Base-by-base conservation (phyloP, 2,113 vertebrate species). In the Eurystomus gularis region DNA sequence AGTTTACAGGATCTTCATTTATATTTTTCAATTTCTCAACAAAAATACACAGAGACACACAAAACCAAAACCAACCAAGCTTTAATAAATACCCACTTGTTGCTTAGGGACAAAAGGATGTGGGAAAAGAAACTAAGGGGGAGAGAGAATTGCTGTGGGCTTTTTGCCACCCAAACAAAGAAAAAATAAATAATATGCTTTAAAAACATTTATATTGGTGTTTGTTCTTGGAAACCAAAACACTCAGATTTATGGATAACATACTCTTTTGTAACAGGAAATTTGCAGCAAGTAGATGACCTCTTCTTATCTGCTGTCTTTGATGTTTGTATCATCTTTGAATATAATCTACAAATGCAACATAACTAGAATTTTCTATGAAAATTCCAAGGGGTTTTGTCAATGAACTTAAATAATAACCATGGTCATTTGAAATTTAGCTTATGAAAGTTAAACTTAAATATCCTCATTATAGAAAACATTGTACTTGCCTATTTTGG, bases 91-190 rank as follows among this genome's bases (percentile, higher is more conserved):
- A 70, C 3, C 1, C 33, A 33, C 1, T 7, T 5, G 2, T 19
- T 71, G 8, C 17, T 82, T 49, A 28, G 70, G 39, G 11, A 71
- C 16, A 84, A 82, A 46, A 66, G 9, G 51, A 12, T 35, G 72
- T 33, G 18, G 40, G 6, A 29, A 52, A 78, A 79, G 1, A 1
- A 2, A 37, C 17, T 66, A 64, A 78, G 15, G 18, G 7, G 7
- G 68, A 79, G 17, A 28, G 18, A 68, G 33, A 71, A 39, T 9
- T 52, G 7, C 11, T 49, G 42, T 4, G 3, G 0, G 1, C 0
- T 28, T 51, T 51, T 49, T 14, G 12, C 1, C 26, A 5, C 15
- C 1, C 3, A 58, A 81, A 39, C 6, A 49, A 31, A 55, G 16
- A 64, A 31, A 13, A 64, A 17, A 60, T 6, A 33, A 42, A 68